Evolutionary conservation across 1,140 invertebrate genomes (phyloP).

Genomic region (Tetranychus urticae): DNA sequence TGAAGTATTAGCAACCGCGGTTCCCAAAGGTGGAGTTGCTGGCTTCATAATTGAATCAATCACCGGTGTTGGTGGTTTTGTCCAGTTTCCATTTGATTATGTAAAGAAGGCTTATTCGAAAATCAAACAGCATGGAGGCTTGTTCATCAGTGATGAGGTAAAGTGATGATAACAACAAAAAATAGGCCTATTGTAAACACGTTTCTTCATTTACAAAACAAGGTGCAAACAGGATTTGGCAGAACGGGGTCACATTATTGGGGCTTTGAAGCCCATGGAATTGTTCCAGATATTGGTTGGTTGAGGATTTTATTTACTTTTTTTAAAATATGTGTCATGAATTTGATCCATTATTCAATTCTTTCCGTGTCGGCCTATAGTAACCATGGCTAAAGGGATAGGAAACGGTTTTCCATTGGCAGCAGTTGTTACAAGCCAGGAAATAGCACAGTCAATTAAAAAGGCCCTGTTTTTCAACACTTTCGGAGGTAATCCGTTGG

Average conservation of each 20-base stretch:
- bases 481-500: slow-evolving; percentile 79
- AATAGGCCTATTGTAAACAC: not conserved
- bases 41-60: slow-evolving; percentile 60
- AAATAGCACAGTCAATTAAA: slow-evolving; percentile 48
- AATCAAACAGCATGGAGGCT: slow-evolving; percentile 48
- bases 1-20: slow-evolving; percentile 44
- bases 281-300: slow-evolving; percentile 59
- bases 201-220: slow-evolving; percentile 3
- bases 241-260: slow-evolving; percentile 78
- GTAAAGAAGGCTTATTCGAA: slow-evolving; percentile 55
- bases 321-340: not conserved
- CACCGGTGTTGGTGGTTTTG: slow-evolving; percentile 59
- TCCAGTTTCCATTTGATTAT: slow-evolving; percentile 75
- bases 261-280: slow-evolving; percentile 69
- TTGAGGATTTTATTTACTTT: not conserved
- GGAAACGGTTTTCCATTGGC: slow-evolving; percentile 79
- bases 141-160: slow-evolving; percentile 79
- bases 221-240: slow-evolving; percentile 88
- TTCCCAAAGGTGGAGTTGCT: slow-evolving; percentile 48
- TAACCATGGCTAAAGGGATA: slow-evolving; percentile 33
- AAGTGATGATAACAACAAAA: not conserved
- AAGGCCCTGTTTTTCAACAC: slow-evolving; percentile 78
- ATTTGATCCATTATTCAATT: not conserved
- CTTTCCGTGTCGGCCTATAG: slow-evolving; percentile 8
- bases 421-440: slow-evolving; percentile 66